These are phyloP conservation scores for Malurus melanocephalus DNA, from an alignment of 2,113 vertebrate genomes.

Conservation along the genomic window DNA sequence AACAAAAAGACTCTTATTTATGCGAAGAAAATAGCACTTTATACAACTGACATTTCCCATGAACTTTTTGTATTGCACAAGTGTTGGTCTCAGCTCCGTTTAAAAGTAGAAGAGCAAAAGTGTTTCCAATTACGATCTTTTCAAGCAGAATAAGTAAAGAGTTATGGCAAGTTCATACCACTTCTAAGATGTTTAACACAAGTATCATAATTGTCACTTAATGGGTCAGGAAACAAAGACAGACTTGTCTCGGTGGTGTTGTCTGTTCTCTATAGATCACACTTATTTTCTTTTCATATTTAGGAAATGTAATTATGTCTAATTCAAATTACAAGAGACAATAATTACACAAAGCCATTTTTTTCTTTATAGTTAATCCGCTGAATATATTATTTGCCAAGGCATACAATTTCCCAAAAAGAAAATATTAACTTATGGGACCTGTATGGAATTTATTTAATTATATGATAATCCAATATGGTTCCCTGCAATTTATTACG, in stretches of 20 bases:
- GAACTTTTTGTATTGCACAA: constrained; percentile 10
- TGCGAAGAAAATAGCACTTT: neutral
- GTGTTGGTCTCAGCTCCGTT: neutral
- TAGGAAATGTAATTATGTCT: constrained; percentile 68
- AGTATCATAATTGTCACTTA: constrained; percentile 70
- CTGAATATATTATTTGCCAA: constrained; percentile 59
- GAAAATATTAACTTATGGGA: constrained; percentile 40
- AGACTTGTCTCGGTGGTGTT: constrained; percentile 55
- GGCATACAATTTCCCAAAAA: constrained; percentile 11
- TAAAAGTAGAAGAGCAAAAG: constrained; percentile 20
- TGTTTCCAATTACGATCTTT: constrained; percentile 35
- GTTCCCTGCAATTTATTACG: constrained; percentile 37
- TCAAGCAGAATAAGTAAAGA: constrained; percentile 60
- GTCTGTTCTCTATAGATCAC: constrained; percentile 64
- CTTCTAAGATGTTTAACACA: constrained; percentile 68
- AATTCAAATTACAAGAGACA: constrained; percentile 62
- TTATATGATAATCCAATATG: constrained; percentile 20
- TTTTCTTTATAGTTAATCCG: constrained; percentile 42
- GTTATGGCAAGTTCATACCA: constrained; percentile 61
- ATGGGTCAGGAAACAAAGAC: constrained; percentile 70
- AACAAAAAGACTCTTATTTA: neutral
- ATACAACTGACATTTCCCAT: neutral
- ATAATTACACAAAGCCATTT: constrained; percentile 25
- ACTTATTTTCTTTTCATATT: constrained; percentile 70
- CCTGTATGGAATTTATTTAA: constrained; percentile 36